Evolutionary conservation across 2,797 vertebrate genomes (phyloP).

Genomic region (Hypotaenidia philippensis): DNA sequence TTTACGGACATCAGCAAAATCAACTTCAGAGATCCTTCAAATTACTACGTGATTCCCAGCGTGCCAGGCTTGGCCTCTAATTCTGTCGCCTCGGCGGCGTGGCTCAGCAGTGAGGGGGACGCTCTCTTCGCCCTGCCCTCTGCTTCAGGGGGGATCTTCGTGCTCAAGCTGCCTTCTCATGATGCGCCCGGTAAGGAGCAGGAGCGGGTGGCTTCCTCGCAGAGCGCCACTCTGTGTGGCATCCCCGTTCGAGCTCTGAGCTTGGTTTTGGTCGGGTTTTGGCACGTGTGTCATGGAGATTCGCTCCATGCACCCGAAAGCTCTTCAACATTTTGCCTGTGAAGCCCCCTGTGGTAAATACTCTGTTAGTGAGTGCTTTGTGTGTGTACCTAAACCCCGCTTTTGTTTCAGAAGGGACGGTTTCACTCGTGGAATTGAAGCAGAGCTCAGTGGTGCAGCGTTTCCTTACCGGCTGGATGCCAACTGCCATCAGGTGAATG

Average conservation of each 20-base stretch:
- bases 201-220: not conserved
- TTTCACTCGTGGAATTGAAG: slow-evolving; percentile 88
- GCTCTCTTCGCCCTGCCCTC: slow-evolving; percentile 90
- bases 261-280: accelerated
- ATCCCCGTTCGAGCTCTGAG: not conserved
- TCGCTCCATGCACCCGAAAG: accelerated
- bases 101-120: slow-evolving; percentile 90
- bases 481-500: slow-evolving; percentile 89
- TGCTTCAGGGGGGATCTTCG: slow-evolving; percentile 87
- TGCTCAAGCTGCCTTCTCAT: slow-evolving; percentile 88
- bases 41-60: slow-evolving; percentile 84
- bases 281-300: accelerated
- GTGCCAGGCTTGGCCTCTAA: slow-evolving; percentile 77
- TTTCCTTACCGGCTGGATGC: slow-evolving; percentile 92
- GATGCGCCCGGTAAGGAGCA: slow-evolving; percentile 82
- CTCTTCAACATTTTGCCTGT: not conserved
- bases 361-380: accelerated
- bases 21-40: slow-evolving; percentile 86
- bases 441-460: slow-evolving; percentile 92
- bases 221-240: accelerated
- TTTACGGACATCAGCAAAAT: slow-evolving; percentile 92
- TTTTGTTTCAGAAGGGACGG: slow-evolving; percentile 68
- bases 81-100: slow-evolving; percentile 80
- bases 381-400: accelerated
- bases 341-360: not conserved